Evolutionary conservation across 2,888 invertebrate genomes (phyloP), one percentile per base, ranked within the genome.

Genomic region (Eupithecia subumbrata): DNA sequence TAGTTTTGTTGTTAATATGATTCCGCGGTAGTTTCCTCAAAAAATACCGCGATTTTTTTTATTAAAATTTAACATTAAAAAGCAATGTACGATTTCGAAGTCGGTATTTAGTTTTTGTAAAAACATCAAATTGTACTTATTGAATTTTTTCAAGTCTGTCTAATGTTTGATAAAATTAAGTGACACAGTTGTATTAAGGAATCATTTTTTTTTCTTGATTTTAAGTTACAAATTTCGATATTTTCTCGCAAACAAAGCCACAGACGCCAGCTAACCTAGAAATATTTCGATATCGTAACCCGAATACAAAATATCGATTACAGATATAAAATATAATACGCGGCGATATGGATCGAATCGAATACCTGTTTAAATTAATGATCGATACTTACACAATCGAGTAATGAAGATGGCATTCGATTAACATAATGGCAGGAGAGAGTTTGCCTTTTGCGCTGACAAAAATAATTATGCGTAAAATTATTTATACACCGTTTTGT

Each of bases 401-500:
- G 82, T 85, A 84, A 85, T 87, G 84, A 86, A 87, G 84, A 86
- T 84, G 84, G 84, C 83, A 83, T 83, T 82, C 83, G 82, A 86
- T 87, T 86, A 86, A 84, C 81, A 80, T 86, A 86, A 87, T 80
- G 82, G 80, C 80, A 76, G 79, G 82, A 83, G 83, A 86, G 82
- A 84, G 84, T 82, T 82, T 67, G 74, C 79, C 76, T 82, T 84
- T 84, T 82, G 80, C 73, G 71, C 81, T 80, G 78, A 82, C 82
- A 77, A 78, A 80, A 81, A 81, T 82, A 81, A 83, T 85, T 81
- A 81, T 66, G 72, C 81, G 79, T 83, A 81, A 83, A 82, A 81
- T 82, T 82, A 79, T 79, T 81, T 82, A 82, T 72, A 74, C 67
- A 74, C 74, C 75, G 79, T 83, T 81, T 82, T 79, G 73, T 72